phyloP scores from a whole-genome alignment of 1,140 invertebrate species.

The Physella acuta region DNA sequence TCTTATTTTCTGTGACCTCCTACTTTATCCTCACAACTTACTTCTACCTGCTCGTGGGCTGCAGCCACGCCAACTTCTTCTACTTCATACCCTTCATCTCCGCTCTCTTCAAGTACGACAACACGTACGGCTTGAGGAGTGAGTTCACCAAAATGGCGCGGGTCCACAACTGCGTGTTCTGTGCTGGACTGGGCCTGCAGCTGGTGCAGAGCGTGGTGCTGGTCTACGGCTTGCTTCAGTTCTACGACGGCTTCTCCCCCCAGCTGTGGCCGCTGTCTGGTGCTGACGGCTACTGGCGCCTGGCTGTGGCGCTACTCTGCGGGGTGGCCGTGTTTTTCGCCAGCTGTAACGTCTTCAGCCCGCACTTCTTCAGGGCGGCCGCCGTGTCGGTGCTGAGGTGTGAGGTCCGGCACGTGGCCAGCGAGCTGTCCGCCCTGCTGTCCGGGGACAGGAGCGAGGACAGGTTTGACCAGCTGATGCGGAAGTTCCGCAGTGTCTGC shows the following conservation, averaged over 20 bases:
- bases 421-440: background rate
- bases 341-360: background rate
- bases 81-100: conserved; percentile 1
- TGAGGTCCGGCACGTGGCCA: background rate
- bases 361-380: background rate
- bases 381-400: background rate
- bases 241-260: background rate
- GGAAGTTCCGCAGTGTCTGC: background rate
- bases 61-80: background rate
- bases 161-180: background rate
- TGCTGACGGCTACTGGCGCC: background rate
- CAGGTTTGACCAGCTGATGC: conserved; percentile 5
- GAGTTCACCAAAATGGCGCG: background rate
- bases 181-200: background rate
- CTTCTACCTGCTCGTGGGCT: conserved; percentile 2
- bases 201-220: background rate
- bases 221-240: conserved; percentile 4
- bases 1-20: conserved; percentile 1
- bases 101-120: background rate
- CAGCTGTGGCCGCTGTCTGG: conserved; percentile 8
- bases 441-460: conserved; percentile 1
- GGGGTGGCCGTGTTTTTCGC: conserved; percentile 14
- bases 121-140: conserved; percentile 1
- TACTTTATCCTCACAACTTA: conserved; percentile 8
- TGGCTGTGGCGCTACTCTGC: background rate